phyloP scores from a whole-genome alignment of 2,888 invertebrate species.

The Spisula subtruncata region DNA sequence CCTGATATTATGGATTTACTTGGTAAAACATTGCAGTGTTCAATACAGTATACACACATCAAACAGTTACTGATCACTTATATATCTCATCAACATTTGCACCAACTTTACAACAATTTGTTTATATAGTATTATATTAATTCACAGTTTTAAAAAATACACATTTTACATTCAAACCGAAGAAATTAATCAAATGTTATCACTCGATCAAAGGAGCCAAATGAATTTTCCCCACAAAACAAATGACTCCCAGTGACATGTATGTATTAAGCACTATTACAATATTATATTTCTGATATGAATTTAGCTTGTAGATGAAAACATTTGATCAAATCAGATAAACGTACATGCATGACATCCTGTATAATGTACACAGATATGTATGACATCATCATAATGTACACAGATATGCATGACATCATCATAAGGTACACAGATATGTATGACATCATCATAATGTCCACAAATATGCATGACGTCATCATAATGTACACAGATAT shows the following conservation, averaged over 20 bases:
- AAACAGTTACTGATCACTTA: neutral
- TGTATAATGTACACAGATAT: slow-evolving; percentile 1
- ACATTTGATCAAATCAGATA: neutral
- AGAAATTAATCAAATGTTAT: neutral
- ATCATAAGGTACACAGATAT: neutral
- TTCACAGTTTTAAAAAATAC: neutral
- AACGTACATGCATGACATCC: neutral
- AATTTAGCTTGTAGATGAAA: neutral
- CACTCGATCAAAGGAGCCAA: neutral
- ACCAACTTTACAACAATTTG: neutral
- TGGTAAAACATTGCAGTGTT: neutral
- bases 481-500: neutral
- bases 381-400: neutral
- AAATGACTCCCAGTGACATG: no score
- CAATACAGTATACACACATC: neutral
- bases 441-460: neutral
- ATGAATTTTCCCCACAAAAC: no score
- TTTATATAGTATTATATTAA: neutral
- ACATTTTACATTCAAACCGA: neutral
- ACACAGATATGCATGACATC: slow-evolving; percentile 8
- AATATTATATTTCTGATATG: neutral
- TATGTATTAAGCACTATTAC: neutral
- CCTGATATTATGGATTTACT: no score
- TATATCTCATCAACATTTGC: neutral
- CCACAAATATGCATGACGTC: neutral